Percentiles rank a stretch among this genome's conserved stretches.
These are phyloP conservation scores for Eptatretus atami DNA, from an alignment of 2,797 vertebrate species.

Conservation along the genomic window DNA sequence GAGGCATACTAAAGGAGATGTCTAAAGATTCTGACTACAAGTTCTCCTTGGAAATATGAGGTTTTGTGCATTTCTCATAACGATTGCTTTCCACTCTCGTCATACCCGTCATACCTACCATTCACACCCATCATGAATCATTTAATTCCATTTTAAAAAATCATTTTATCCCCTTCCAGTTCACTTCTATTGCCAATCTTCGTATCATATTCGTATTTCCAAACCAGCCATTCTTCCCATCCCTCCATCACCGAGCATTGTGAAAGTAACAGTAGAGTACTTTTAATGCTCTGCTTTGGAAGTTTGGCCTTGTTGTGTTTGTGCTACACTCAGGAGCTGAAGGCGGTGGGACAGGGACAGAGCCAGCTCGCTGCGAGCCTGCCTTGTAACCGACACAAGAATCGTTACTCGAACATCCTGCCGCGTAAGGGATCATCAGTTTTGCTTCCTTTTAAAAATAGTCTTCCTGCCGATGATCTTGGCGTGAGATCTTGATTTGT, in stretches of 20 bases:
- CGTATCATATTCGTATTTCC: background rate
- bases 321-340: constrained; percentile 31
- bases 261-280: no score
- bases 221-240: background rate
- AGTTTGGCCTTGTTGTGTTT: background rate
- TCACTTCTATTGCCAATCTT: background rate
- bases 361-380: constrained; percentile 65
- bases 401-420: constrained; percentile 86
- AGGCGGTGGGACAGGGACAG: constrained; percentile 54
- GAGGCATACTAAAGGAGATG: constrained; percentile 77
- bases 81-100: no score
- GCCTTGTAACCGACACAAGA: constrained; percentile 66
- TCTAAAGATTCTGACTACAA: constrained; percentile 84
- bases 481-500: no score
- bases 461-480: no score
- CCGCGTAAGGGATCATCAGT: constrained; percentile 33
- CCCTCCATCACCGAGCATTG: no score
- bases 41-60: constrained; percentile 90
- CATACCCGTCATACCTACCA: background rate
- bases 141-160: background rate
- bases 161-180: background rate
- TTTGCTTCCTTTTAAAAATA: no score
- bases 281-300: background rate
- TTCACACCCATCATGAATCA: background rate
- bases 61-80: constrained; percentile 15